Evolutionary conservation across 1,140 invertebrate species (phyloP).

Genomic region (Bombyx mandarina): DNA sequence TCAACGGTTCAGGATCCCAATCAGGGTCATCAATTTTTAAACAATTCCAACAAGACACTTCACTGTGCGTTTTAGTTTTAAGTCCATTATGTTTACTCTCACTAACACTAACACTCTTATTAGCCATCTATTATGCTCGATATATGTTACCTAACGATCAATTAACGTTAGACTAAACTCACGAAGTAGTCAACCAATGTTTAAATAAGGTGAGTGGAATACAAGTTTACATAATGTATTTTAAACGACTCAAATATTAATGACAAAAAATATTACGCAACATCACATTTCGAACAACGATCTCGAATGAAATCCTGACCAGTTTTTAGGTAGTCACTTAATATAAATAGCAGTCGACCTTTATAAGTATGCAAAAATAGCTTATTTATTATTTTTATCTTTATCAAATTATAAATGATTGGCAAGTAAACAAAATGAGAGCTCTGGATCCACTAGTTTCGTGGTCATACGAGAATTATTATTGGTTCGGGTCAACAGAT

Average conservation of each 20-base stretch:
- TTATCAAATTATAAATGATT: too few species aligned
- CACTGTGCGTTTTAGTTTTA: slow-evolving; percentile 23
- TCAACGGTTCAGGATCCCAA: slow-evolving; percentile 24
- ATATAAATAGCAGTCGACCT: slow-evolving; percentile 12
- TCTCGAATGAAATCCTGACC: slow-evolving; percentile 18
- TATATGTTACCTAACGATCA: slow-evolving; percentile 8
- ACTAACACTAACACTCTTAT: slow-evolving; percentile 18
- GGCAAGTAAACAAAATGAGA: too few species aligned
- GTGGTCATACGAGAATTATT: too few species aligned
- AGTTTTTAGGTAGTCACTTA: slow-evolving; percentile 15
- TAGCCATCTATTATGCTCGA: slow-evolving; percentile 22
- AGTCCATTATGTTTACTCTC: slow-evolving; percentile 10
- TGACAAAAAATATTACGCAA: slow-evolving; percentile 36
- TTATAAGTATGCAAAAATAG: slow-evolving; percentile 6
- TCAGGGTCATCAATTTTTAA: slow-evolving; percentile 30
- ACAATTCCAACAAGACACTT: slow-evolving; percentile 56
- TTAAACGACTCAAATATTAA: slow-evolving; percentile 44
- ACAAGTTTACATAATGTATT: slow-evolving; percentile 33
- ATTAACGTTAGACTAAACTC: slow-evolving; percentile 21
- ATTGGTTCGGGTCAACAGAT: too few species aligned
- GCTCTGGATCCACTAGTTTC: too few species aligned
- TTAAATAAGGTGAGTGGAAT: slow-evolving; percentile 31
- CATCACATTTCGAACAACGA: slow-evolving; percentile 20
- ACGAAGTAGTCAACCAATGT: slow-evolving; percentile 14
- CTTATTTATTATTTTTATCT: too few species aligned